A percentile compares a stretch with the other conserved stretches of the same genome.
Evolutionary conservation across 2,888 invertebrate genomes (phyloP).

Genomic region (Tiliacea aurago): DNA sequence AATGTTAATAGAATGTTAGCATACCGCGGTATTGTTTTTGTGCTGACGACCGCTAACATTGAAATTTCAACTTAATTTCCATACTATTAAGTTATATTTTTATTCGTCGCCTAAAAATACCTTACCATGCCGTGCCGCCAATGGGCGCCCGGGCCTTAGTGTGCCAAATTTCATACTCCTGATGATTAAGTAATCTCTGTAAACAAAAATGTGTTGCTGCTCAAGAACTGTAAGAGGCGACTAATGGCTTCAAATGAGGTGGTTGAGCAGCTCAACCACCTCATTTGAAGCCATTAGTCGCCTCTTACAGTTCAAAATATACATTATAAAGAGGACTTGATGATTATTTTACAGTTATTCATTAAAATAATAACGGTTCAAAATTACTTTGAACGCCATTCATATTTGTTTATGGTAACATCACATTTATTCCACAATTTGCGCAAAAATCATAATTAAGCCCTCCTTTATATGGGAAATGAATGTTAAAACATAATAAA

Average conservation of each 20-base stretch:
- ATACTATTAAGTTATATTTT: no score
- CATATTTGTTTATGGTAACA: conserved; percentile 37
- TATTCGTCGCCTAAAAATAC: no score
- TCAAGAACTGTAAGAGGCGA: no score
- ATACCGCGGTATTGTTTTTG: no score
- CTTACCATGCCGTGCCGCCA: no score
- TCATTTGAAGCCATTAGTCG: conserved; percentile 5
- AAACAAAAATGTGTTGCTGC: background rate
- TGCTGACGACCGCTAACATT: no score
- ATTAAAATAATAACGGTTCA: conserved; percentile 44
- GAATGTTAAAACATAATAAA: conserved; percentile 41
- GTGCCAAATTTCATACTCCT: no score
- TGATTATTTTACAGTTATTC: conserved; percentile 43
- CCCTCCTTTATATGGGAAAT: conserved; percentile 31
- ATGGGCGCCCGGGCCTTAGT: no score
- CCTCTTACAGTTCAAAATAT: background rate
- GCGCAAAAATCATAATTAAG: conserved; percentile 41
- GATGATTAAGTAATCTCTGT: background rate
- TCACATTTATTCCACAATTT: conserved; percentile 28
- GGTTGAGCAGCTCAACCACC: no score
- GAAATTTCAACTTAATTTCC: no score
- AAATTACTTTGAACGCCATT: conserved; percentile 25
- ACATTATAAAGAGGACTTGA: background rate
- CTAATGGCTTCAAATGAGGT: no score
- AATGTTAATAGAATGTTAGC: no score